Conservation (phyloP, 2,888 invertebrate species). For the Gnatocerus cornutus region DNA sequence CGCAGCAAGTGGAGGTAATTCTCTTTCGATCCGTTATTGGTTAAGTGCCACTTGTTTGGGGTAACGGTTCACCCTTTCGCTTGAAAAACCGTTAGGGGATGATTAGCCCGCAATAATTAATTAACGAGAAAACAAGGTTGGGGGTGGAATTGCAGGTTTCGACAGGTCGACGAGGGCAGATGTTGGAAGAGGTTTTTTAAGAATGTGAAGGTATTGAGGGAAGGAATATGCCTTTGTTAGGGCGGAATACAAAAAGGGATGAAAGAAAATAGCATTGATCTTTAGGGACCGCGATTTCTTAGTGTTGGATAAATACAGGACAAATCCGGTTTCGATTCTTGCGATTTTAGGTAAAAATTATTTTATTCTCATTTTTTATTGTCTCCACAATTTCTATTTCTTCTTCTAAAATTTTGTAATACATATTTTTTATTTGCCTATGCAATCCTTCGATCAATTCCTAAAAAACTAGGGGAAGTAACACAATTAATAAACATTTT, state of each 20-base stretch:
- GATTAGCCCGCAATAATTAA: conserved; percentile 16
- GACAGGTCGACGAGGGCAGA: conserved; percentile 13
- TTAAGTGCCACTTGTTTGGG: conserved; percentile 39
- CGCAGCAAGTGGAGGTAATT: conserved; percentile 41
- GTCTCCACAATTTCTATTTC: no score
- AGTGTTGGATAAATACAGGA: no score
- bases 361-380: no score
- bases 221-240: not conserved
- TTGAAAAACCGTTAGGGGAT: conserved; percentile 32
- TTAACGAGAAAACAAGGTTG: not conserved
- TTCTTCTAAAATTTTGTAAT: no score
- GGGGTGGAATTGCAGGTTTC: conserved; percentile 10
- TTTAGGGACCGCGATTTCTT: no score
- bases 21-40: conserved; percentile 27
- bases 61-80: conserved; percentile 27
- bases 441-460: no score
- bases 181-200: conserved; percentile 3
- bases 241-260: not conserved
- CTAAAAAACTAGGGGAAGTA: no score
- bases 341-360: no score
- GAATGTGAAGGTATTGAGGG: not conserved
- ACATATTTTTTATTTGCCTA: no score
- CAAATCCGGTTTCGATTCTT: no score
- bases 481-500: no score
- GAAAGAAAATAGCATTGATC: not conserved